Evolutionary conservation across 1,140 invertebrate species (phyloP).

Genomic region (Zeugodacus cucurbitae): DNA sequence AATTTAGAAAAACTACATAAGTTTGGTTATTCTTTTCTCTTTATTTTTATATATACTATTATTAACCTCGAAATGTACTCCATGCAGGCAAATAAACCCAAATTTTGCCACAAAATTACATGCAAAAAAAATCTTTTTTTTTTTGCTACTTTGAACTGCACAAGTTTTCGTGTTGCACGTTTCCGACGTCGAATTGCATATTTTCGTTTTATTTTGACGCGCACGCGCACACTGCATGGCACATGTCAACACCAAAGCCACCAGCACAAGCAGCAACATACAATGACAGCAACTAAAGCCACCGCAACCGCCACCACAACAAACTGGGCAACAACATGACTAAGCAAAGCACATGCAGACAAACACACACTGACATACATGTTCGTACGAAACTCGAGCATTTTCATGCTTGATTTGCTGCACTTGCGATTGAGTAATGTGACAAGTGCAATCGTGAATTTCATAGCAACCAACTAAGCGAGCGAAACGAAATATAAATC

Average conservation of each 20-base stretch:
- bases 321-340: not conserved
- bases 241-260: constrained; percentile 8
- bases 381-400: not conserved
- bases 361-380: not conserved
- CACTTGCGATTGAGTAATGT: constrained; percentile 23
- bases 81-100: too few species aligned
- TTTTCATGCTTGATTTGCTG: constrained; percentile 23
- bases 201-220: constrained; percentile 9
- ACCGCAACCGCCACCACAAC: not conserved
- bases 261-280: not conserved
- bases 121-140: not conserved
- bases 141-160: not conserved
- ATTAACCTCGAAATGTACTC: too few species aligned
- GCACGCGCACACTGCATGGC: constrained; percentile 9
- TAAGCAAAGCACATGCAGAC: not conserved
- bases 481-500: not conserved
- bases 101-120: too few species aligned
- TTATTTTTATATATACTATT: too few species aligned
- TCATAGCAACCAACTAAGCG: not conserved
- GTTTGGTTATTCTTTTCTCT: too few species aligned
- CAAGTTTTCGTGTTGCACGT: not conserved
- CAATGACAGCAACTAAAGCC: not conserved
- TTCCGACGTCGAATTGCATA: constrained; percentile 1
- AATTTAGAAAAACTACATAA: too few species aligned
- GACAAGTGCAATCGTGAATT: constrained; percentile 20